Percentiles rank a stretch among this genome's conserved stretches.
Conservation (phyloP, 2,797 vertebrate species). For the Muraenolepis orangiensis region DNA sequence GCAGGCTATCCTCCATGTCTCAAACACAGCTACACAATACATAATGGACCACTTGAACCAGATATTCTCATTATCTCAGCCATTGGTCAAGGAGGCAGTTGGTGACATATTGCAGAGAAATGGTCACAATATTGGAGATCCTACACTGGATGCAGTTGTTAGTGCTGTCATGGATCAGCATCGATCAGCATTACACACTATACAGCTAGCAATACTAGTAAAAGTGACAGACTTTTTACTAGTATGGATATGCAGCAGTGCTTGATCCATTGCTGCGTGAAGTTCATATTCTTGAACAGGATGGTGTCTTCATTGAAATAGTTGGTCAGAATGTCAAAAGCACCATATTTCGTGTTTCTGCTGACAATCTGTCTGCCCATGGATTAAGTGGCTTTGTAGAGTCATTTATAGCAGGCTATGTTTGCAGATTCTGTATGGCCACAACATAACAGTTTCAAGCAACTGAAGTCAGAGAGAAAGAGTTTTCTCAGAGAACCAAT, state of each 20-base stretch:
- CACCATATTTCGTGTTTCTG: slow-evolving; percentile 28
- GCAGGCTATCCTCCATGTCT: slow-evolving; percentile 39
- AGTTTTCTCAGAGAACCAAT: no score
- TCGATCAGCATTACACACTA: slow-evolving; percentile 27
- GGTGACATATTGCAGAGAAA: slow-evolving; percentile 19
- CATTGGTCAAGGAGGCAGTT: slow-evolving; percentile 33
- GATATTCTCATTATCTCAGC: slow-evolving; percentile 34
- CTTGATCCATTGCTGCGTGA: slow-evolving; percentile 36
- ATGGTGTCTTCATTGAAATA: slow-evolving; percentile 16
- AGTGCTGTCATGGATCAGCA: slow-evolving; percentile 36
- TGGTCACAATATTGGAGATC: slow-evolving; percentile 24
- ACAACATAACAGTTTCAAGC: slow-evolving; percentile 24
- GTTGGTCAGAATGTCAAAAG: slow-evolving; percentile 21
- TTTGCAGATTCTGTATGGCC: slow-evolving; percentile 36
- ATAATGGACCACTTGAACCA: slow-evolving; percentile 31
- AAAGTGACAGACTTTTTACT: slow-evolving; percentile 41
- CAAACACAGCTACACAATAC: slow-evolving; percentile 36
- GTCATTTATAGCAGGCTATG: slow-evolving; percentile 28
- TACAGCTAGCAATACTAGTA: slow-evolving; percentile 31
- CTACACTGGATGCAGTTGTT: slow-evolving; percentile 26
- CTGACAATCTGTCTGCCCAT: slow-evolving; percentile 36
- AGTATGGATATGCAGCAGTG: slow-evolving; percentile 40
- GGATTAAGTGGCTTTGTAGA: slow-evolving; percentile 34
- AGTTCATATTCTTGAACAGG: slow-evolving; percentile 31
- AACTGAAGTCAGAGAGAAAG: no score